Percentiles rank a stretch among this genome's conserved stretches.
Evolutionary conservation across 2,888 invertebrate genomes (phyloP).

Genomic region (Abrostola tripartita): DNA sequence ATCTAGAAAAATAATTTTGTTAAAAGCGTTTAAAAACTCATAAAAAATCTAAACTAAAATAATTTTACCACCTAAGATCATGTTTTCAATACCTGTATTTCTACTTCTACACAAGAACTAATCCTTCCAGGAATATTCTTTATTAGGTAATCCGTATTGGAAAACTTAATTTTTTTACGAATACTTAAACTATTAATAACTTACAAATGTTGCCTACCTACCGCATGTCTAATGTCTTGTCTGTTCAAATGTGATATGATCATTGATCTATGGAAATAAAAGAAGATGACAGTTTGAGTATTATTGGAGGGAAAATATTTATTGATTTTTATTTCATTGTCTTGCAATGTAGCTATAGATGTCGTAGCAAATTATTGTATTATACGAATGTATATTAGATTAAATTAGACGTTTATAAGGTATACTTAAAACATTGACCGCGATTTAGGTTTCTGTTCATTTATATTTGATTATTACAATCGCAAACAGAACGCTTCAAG

Average conservation of each 20-base stretch:
- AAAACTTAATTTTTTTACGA: no score
- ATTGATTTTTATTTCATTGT: constrained; percentile 38
- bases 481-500: neutral
- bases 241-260: neutral
- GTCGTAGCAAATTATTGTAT: constrained; percentile 75
- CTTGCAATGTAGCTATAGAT: constrained; percentile 75
- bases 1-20: no score
- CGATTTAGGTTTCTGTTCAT: constrained; percentile 16
- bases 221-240: neutral
- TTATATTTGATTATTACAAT: no score
- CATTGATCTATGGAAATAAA: constrained; percentile 13
- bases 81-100: no score
- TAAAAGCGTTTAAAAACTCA: no score
- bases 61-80: no score
- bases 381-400: constrained; percentile 61
- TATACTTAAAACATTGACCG: constrained; percentile 44
- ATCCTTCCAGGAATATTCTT: no score
- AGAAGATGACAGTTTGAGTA: constrained; percentile 11
- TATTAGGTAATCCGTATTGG: no score
- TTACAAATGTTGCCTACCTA: no score
- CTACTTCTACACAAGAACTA: no score
- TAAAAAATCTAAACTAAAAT: no score
- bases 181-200: no score
- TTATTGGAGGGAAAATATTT: constrained; percentile 25
- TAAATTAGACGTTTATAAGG: constrained; percentile 58